These are phyloP conservation scores for Cephus cinctus DNA, from an alignment of 1,140 invertebrate species.

Conservation along the genomic window DNA sequence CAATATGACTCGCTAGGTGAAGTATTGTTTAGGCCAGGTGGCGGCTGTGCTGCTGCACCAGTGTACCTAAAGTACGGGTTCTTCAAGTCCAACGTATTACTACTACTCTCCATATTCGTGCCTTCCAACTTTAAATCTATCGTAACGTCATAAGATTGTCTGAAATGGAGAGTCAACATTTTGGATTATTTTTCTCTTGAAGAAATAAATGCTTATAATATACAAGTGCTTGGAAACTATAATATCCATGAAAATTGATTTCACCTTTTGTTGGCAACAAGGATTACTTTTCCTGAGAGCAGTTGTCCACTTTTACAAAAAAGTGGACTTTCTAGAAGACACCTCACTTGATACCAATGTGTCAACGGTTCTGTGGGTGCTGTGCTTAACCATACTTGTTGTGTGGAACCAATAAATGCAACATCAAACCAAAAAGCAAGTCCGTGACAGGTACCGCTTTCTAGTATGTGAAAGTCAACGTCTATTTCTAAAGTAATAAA, in stretches of 20 bases:
- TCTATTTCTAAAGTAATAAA: slow-evolving; percentile 94
- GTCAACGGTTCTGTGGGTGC: slow-evolving; percentile 97
- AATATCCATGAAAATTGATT: slow-evolving; percentile 14
- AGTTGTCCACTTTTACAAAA: slow-evolving; percentile 94
- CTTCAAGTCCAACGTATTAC: slow-evolving; percentile 95
- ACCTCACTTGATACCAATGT: slow-evolving; percentile 99
- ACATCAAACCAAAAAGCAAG: slow-evolving; percentile 99
- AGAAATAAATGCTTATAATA: background rate
- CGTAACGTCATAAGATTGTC: slow-evolving; percentile 98
- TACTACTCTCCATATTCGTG: slow-evolving; percentile 72
- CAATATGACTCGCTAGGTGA: slow-evolving; percentile 92
- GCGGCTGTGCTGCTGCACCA: slow-evolving; percentile 82
- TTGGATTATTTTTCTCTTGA: background rate
- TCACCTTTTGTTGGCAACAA: slow-evolving; percentile 90
- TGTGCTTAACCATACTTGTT: slow-evolving; percentile 97
- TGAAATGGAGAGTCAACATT: slow-evolving; percentile 35
- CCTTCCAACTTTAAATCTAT: slow-evolving; percentile 92
- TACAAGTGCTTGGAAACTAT: background rate
- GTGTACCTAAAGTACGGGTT: slow-evolving; percentile 98
- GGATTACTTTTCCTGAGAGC: slow-evolving; percentile 81
- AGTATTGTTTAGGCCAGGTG: slow-evolving; percentile 83
- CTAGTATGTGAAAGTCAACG: slow-evolving; percentile 88
- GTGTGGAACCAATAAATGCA: slow-evolving; percentile 89
- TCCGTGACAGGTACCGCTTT: slow-evolving; percentile 94
- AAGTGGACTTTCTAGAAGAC: slow-evolving; percentile 89